Percentiles rank a stretch among this genome's conserved stretches.
These are phyloP conservation scores for Arbacia lixula DNA, from an alignment of 53 echinoderm and acorn worm genomes.

Conservation along the genomic window DNA sequence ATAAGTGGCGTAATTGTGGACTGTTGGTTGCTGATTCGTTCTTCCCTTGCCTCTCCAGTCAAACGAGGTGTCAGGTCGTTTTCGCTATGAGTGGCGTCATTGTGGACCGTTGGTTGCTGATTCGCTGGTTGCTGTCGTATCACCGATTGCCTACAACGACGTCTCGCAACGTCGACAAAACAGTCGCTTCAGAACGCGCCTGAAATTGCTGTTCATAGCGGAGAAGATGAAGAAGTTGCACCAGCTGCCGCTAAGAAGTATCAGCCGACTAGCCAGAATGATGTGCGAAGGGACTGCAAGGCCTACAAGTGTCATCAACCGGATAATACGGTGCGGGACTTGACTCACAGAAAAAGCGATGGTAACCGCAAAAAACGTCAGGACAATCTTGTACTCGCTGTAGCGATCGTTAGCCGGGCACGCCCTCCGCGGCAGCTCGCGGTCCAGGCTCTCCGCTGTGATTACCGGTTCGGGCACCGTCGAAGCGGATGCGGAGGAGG, in stretches of 20 bases:
- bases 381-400: constrained; percentile 5
- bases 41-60: too few relatives aligned
- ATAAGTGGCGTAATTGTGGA: too few relatives aligned
- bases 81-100: too few relatives aligned
- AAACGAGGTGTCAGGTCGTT: too few relatives aligned
- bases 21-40: too few relatives aligned
- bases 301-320: not conserved
- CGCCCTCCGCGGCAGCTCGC: not conserved
- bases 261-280: not conserved
- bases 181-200: not conserved
- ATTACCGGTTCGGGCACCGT: not conserved
- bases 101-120: too few relatives aligned
- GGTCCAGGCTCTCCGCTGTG: not conserved
- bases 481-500: not conserved
- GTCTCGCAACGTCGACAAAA: not conserved
- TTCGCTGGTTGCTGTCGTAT: too few relatives aligned
- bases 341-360: not conserved
- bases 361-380: constrained; percentile 26
- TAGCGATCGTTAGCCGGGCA: not conserved
- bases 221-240: constrained; percentile 29
- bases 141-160: too few relatives aligned
- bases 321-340: not conserved
- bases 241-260: constrained; percentile 6
- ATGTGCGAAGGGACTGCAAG: not conserved
- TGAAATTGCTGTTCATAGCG: constrained; percentile 12